A percentile compares a stretch with the other conserved stretches of the same genome.
Evolutionary conservation across 2,888 invertebrate genomes (phyloP).

Genomic region (Sturmia bella): DNA sequence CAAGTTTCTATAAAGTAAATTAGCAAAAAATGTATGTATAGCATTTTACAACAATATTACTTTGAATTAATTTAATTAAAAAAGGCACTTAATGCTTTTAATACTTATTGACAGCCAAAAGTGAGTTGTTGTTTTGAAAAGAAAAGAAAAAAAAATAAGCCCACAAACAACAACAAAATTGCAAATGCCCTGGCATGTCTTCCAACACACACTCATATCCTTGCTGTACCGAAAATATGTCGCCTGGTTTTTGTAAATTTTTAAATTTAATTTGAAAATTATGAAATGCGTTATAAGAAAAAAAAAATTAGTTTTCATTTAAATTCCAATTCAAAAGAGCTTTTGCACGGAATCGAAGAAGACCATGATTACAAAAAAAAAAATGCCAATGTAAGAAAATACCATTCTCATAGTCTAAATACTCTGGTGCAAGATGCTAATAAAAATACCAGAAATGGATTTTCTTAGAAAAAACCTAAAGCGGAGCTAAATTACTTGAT

Average conservation of each 20-base stretch:
- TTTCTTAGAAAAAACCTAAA: conserved; percentile 9
- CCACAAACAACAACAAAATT: too few relatives aligned
- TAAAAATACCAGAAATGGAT: conserved; percentile 4
- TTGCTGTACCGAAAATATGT: too few relatives aligned
- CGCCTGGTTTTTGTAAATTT: too few relatives aligned
- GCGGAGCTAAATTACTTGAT: conserved; percentile 13
- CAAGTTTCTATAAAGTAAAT: neutral
- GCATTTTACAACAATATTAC: conserved; percentile 5
- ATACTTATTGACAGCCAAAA: conserved; percentile 3
- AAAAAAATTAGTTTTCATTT: too few relatives aligned
- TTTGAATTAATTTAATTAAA: conserved; percentile 40
- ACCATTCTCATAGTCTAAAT: conserved; percentile 12
- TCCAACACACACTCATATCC: neutral
- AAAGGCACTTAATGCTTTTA: neutral
- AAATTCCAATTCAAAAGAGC: too few relatives aligned
- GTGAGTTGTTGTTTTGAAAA: neutral
- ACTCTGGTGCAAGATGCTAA: neutral
- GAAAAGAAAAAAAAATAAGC: neutral
- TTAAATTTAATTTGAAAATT: too few relatives aligned
- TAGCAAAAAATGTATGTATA: neutral
- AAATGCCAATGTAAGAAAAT: conserved; percentile 22
- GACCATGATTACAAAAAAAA: conserved; percentile 1
- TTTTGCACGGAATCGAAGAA: conserved; percentile 5
- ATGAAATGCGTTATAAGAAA: too few relatives aligned
- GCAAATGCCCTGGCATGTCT: too few relatives aligned